Evolutionary conservation across 2,113 vertebrate genomes (phyloP).

Genomic region (Isurus oxyrinchus): DNA sequence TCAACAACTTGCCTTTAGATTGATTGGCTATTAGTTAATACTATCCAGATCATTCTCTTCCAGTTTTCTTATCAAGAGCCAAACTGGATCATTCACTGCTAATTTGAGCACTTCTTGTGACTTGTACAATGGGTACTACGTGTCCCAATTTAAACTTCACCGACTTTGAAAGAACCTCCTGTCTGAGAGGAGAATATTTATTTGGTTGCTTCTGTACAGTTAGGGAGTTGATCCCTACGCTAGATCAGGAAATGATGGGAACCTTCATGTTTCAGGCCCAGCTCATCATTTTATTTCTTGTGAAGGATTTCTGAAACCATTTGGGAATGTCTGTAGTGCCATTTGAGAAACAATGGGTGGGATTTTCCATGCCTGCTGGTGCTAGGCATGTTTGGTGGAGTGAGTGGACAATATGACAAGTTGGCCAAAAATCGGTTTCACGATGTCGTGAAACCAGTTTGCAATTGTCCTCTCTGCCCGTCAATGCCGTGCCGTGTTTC

Average conservation of each 20-base stretch:
- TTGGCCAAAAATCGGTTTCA: no score
- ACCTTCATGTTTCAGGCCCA: background rate
- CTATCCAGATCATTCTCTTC: background rate
- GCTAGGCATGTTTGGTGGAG: no score
- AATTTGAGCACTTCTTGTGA: background rate
- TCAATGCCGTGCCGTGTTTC: no score
- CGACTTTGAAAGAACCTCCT: background rate
- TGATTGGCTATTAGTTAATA: background rate
- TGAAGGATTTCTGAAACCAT: background rate
- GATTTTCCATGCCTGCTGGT: no score
- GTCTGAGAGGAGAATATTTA: background rate
- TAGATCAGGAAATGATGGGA: background rate
- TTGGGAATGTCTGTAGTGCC: background rate
- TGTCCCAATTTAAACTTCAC: background rate
- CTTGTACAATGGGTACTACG: background rate
- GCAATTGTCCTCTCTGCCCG: no score
- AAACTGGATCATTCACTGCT: background rate
- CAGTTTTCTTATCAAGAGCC: background rate
- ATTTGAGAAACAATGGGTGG: background rate
- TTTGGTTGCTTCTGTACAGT: background rate
- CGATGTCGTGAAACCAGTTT: no score
- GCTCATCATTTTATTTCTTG: background rate
- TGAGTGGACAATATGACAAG: no score
- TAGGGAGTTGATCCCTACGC: background rate
- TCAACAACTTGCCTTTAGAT: background rate